Evolutionary conservation across 2,113 vertebrate species (phyloP).

Genomic region (Crotalus tigris): DNA sequence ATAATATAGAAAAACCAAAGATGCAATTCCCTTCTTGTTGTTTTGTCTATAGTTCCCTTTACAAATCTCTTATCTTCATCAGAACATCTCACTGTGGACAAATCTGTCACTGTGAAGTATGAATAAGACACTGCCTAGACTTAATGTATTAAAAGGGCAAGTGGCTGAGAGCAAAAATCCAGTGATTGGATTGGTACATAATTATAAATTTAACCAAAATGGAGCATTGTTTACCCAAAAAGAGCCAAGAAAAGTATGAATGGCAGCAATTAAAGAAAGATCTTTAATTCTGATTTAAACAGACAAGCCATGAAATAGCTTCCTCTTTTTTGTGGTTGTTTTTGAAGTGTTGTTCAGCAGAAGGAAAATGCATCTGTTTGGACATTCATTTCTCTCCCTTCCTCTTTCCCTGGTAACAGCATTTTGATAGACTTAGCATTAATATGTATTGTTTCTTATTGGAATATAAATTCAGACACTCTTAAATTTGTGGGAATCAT

Average conservation of each 20-base stretch:
- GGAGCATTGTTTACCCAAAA: neutral
- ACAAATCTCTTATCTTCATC: neutral
- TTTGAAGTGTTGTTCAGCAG: constrained; percentile 12
- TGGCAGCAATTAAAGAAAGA: neutral
- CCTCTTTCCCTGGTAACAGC: neutral
- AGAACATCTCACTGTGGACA: neutral
- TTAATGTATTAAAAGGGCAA: neutral
- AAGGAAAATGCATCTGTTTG: constrained; percentile 23
- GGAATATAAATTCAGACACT: neutral
- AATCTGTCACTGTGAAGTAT: neutral
- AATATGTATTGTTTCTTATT: neutral
- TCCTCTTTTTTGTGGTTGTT: neutral
- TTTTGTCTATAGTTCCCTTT: neutral
- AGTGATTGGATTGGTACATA: neutral
- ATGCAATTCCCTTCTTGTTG: neutral
- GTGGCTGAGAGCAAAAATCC: neutral
- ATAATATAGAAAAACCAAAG: neutral
- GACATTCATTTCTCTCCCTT: neutral
- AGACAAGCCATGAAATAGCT: neutral
- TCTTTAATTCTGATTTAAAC: neutral
- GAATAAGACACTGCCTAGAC: neutral
- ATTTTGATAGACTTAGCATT: neutral
- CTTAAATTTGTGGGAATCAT: neutral
- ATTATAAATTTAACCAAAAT: neutral
- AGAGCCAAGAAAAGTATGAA: neutral